Base-by-base conservation (phyloP, 2,113 vertebrate genomes). In the Ochotona curzoniae region DNA sequence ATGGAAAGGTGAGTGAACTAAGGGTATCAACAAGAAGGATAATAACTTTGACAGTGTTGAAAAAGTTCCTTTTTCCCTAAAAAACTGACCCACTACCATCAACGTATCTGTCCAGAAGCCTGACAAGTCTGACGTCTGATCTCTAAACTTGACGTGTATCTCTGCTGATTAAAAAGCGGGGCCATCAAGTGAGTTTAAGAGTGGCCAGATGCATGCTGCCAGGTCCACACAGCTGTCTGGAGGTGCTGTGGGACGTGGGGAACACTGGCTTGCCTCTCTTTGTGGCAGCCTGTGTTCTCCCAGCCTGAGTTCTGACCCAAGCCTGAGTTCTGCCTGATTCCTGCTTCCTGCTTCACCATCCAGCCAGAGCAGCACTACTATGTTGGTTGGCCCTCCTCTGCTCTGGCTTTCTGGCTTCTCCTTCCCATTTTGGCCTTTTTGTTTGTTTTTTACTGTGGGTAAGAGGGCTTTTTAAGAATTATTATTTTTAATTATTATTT, bases 241-340 rank as follows among this genome's bases (percentile, higher is more conserved):
- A 91, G 75, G 83, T 96, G 79, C 94, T 11, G 35, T 67, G 86
- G 89, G 60, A 83, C 91, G 91, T 61, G 90, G 63, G 78, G 32
- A 0, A 74, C 73, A 49, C 60, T 49, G 93, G 87, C 80, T 89
- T 87, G 23, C 66, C 82, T 44, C 73, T 67, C 49, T 93, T 93
- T 86, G 88, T 3, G 18, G 95, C 82, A 71, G 94, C 64, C 26
- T 88, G 9, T 64, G 91, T 94, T 64, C 79, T 92, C 82, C 91
- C 35, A 79, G 73, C n/a, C n/a, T n/a, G n/a, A n/a, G n/a, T 70
- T 73, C 90, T 81, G 82, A 96, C 94, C 61, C 82, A 95, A 93
- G 74, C 91, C 88, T 89, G 44, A 86, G 13, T 92, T 93, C 54
- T 81, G 74, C n/a, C 54, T 95, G 54, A 83, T 97, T 97, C 95